phyloP scores from a whole-genome alignment of 2,888 invertebrate species.

The Steinernema carpocapsae region DNA sequence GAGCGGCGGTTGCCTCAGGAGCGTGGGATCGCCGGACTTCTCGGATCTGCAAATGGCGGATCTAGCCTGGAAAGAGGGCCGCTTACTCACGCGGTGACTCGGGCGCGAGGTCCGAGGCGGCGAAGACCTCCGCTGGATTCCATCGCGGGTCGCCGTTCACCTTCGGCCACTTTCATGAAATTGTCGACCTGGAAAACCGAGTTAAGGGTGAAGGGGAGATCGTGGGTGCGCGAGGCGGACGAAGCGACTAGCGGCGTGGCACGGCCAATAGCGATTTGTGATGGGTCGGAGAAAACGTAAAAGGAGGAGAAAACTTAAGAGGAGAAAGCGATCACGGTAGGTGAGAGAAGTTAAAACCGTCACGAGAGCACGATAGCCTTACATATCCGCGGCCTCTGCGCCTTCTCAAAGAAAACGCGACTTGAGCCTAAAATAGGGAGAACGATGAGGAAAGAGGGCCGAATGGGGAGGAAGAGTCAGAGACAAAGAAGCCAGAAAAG shows the following conservation, averaged over 20 bases:
- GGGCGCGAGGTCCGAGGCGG: constrained; percentile 39
- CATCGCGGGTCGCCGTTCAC: constrained; percentile 48
- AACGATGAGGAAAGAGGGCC: constrained; percentile 2
- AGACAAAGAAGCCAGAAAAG: too few relatives aligned
- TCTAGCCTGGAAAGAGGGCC: background rate
- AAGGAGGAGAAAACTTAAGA: too few relatives aligned
- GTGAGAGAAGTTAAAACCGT: background rate
- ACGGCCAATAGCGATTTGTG: constrained; percentile 13
- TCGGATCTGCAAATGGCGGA: background rate
- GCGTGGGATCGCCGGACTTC: background rate
- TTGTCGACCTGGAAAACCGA: constrained; percentile 59
- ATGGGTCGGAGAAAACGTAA: background rate
- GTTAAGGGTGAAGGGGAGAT: background rate
- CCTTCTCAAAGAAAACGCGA: constrained; percentile 52
- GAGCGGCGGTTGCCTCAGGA: background rate
- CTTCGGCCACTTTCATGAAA: constrained; percentile 65
- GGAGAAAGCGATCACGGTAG: constrained; percentile 3
- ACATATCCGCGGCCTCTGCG: constrained; percentile 37
- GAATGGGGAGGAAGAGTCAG: background rate
- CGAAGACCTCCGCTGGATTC: constrained; percentile 29
- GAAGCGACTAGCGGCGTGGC: background rate
- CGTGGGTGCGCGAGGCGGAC: constrained; percentile 19
- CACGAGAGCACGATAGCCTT: background rate
- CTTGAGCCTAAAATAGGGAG: constrained; percentile 52
- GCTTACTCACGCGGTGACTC: constrained; percentile 39